phyloP scores from a whole-genome alignment of 2,797 vertebrate genomes.

The Gastrophryne carolinensis region DNA sequence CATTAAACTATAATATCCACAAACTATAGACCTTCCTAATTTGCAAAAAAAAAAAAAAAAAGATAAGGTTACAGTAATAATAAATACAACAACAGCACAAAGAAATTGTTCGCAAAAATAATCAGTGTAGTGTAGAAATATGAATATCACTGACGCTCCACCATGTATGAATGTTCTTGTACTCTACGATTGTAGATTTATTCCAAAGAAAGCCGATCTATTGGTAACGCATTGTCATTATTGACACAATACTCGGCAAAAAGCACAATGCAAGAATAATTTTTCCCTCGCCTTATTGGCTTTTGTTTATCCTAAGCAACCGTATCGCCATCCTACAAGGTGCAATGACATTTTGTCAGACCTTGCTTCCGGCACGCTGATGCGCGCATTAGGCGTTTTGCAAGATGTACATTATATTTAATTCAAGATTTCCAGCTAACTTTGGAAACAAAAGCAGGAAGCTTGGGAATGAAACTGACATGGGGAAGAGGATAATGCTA shows the following conservation, averaged over 20 bases:
- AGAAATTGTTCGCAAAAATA: no score
- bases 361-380: constrained; percentile 20
- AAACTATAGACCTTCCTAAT: no score
- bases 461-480: constrained; percentile 22
- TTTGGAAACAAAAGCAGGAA: constrained; percentile 16
- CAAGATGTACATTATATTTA: constrained; percentile 31
- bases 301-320: constrained; percentile 36
- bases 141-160: no score
- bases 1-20: no score
- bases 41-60: no score
- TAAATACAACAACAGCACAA: no score
- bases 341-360: constrained; percentile 44
- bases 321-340: constrained; percentile 8
- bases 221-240: background rate
- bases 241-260: background rate
- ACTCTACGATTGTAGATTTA: no score
- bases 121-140: no score
- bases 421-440: constrained; percentile 43
- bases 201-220: no score
- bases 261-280: background rate
- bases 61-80: no score
- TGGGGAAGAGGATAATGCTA: constrained; percentile 24
- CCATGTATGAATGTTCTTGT: background rate
- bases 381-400: constrained; percentile 26
- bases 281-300: constrained; percentile 3